A percentile compares a stretch with the other conserved stretches of the same genome.
Conservation (phyloP, 2,113 vertebrate genomes). For the Conger conger region DNA sequence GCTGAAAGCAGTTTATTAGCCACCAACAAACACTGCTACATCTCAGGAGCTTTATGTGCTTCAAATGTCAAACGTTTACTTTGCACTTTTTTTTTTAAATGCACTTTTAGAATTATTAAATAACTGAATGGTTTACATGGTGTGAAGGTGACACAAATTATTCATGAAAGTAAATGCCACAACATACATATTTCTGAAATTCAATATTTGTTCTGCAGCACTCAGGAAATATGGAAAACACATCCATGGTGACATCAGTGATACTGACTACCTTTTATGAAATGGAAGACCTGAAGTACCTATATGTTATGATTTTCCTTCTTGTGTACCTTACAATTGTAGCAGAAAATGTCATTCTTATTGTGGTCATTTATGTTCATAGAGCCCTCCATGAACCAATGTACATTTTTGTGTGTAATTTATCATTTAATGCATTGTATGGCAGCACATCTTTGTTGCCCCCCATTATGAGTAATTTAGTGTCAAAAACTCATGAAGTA, state of each 20-base stretch:
- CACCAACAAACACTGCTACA: too few species aligned
- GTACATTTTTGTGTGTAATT: conserved; percentile 36
- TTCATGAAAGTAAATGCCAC: background rate
- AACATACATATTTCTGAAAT: background rate
- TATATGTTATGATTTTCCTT: background rate
- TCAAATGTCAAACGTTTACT: too few species aligned
- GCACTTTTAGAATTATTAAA: too few species aligned
- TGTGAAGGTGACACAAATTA: too few species aligned
- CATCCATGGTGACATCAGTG: background rate
- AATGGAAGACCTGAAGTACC: conserved; percentile 6
- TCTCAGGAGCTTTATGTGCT: too few species aligned
- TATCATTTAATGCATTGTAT: conserved; percentile 33
- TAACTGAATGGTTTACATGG: too few species aligned
- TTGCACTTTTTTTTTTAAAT: too few species aligned
- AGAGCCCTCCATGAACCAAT: conserved; percentile 37
- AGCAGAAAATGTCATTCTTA: conserved; percentile 3
- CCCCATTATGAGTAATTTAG: conserved; percentile 29
- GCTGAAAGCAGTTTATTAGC: too few species aligned
- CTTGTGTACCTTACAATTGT: conserved; percentile 11
- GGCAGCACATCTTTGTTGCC: conserved; percentile 27
- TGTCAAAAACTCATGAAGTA: conserved; percentile 36
- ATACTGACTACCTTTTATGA: background rate
- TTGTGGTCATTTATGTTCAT: conserved; percentile 20
- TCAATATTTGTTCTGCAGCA: background rate
- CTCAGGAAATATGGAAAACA: conserved; percentile 7